Conservation (phyloP, 2,888 invertebrate genomes). For the Orthosia cruda region DNA sequence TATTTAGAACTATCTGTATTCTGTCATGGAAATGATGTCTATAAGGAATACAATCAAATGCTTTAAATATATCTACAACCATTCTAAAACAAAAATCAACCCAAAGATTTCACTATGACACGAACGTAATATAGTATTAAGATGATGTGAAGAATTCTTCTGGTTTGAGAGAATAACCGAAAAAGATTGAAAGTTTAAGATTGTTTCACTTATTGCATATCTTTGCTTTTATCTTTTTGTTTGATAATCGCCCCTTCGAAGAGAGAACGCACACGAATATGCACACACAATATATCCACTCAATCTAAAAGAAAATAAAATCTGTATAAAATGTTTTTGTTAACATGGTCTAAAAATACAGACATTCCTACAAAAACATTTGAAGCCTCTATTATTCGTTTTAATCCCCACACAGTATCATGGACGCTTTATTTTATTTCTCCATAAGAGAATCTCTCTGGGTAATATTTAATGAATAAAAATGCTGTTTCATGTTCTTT, state of each 20-base stretch:
- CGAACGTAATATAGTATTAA: too few relatives aligned
- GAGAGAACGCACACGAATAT: not conserved
- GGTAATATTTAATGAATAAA: slow-evolving; percentile 7
- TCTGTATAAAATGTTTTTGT: too few relatives aligned
- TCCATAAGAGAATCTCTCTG: not conserved
- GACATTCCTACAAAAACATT: not conserved
- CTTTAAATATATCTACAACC: too few relatives aligned
- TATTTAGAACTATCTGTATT: not conserved
- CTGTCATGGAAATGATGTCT: too few relatives aligned
- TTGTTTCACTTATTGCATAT: too few relatives aligned
- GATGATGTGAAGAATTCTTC: too few relatives aligned
- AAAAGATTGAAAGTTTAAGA: too few relatives aligned
- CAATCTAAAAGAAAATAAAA: not conserved
- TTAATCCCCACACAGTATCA: slow-evolving; percentile 22
- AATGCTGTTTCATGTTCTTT: slow-evolving; percentile 6
- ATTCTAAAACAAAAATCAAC: too few relatives aligned
- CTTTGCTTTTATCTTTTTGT: not conserved
- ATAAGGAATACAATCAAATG: not conserved
- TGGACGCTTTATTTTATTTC: not conserved
- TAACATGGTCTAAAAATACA: not conserved
- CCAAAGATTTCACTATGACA: too few relatives aligned
- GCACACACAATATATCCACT: not conserved
- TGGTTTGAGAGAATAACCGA: too few relatives aligned
- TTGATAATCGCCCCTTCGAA: too few relatives aligned
- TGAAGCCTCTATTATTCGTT: slow-evolving; percentile 4